phyloP scores from a whole-genome alignment of 2,113 vertebrate species.

The Rhipidura dahli region DNA sequence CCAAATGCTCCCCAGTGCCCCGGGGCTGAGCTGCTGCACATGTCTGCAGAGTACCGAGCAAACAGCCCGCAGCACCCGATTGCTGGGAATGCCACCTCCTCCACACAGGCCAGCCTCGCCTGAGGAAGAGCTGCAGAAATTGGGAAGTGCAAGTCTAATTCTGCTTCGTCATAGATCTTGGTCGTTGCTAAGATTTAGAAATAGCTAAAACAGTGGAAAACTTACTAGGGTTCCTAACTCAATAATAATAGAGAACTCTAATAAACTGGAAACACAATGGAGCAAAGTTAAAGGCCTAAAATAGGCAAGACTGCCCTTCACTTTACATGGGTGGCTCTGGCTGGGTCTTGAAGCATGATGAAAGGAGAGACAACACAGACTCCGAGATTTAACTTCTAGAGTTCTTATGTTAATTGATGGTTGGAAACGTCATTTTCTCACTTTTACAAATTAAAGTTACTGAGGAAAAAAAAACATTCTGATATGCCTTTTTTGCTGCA shows the following conservation, averaged over 20 bases:
- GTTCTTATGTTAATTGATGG: background rate
- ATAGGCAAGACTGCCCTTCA: background rate
- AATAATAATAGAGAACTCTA: background rate
- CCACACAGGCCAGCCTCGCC: background rate
- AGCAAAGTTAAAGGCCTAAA: background rate
- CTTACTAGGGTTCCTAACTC: too few relatives aligned
- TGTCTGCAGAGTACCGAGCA: background rate
- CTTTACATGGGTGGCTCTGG: background rate
- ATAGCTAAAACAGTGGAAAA: background rate
- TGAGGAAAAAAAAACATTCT: background rate
- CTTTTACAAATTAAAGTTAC: background rate
- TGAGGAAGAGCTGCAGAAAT: background rate
- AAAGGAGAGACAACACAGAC: background rate
- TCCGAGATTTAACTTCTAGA: accelerated
- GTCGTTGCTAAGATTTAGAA: background rate
- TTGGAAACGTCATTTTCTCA: background rate
- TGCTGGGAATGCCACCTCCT: background rate
- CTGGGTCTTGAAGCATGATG: background rate
- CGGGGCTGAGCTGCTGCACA: background rate
- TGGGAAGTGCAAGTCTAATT: background rate
- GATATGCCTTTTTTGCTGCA: background rate
- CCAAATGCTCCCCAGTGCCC: background rate
- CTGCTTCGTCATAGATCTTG: accelerated
- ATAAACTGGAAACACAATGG: background rate
- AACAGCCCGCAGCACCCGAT: background rate